phyloP scores from a whole-genome alignment of 2,888 invertebrate genomes.

The Bugula neritina region DNA sequence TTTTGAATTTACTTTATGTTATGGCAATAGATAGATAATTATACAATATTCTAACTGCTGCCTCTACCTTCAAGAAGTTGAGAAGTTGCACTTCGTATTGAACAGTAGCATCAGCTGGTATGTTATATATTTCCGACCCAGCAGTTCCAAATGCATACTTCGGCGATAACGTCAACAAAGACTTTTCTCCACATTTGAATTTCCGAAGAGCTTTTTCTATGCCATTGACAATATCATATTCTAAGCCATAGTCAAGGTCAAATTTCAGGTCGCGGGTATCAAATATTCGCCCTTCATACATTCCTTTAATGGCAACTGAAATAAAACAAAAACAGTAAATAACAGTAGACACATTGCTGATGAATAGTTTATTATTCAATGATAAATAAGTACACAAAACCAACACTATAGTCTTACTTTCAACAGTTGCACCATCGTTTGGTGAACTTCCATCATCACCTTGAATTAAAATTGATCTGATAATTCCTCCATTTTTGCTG shows the following conservation, averaged over 20 bases:
- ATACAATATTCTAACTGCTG: too few species aligned
- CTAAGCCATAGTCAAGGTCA: slow-evolving; percentile 76
- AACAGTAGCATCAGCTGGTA: slow-evolving; percentile 67
- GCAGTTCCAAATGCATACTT: slow-evolving; percentile 72
- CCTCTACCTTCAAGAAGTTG: background rate
- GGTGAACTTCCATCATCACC: slow-evolving; percentile 59
- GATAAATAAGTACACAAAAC: too few species aligned
- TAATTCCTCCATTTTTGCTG: slow-evolving; percentile 74
- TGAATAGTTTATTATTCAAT: too few species aligned
- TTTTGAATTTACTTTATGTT: too few species aligned
- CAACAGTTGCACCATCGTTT: background rate
- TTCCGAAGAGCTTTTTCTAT: slow-evolving; percentile 57
- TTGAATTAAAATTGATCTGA: slow-evolving; percentile 64
- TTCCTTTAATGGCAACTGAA: slow-evolving; percentile 69
- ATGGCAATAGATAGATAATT: too few species aligned
- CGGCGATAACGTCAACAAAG: slow-evolving; percentile 61
- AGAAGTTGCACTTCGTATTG: slow-evolving; percentile 58
- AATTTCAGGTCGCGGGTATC: slow-evolving; percentile 79
- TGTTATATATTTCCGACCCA: slow-evolving; percentile 66
- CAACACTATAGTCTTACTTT: background rate
- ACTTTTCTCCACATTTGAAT: slow-evolving; percentile 74
- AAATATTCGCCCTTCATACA: slow-evolving; percentile 64
- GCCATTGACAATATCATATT: slow-evolving; percentile 70
- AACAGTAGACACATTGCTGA: too few species aligned
- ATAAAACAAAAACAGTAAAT: slow-evolving; percentile 34